Evolutionary conservation across 1,140 invertebrate genomes (phyloP).

Genomic region (Drosophila elegans): DNA sequence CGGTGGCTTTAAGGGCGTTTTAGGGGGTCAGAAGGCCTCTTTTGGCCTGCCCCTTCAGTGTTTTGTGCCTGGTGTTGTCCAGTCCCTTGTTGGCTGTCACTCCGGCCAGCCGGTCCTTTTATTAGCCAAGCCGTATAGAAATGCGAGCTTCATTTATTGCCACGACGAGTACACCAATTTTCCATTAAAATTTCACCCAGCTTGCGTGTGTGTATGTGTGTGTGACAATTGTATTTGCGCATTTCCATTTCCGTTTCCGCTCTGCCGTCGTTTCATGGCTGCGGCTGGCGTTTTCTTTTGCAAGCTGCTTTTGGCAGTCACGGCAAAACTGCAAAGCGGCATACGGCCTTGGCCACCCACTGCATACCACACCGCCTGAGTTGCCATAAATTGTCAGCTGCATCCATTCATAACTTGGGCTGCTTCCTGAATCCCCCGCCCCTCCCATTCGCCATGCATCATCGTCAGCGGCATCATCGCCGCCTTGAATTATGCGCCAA

Average conservation of each 20-base stretch:
- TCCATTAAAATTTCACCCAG: constrained; percentile 70
- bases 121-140: constrained; percentile 59
- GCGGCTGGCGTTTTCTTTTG: constrained; percentile 45
- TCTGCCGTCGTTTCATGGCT: constrained; percentile 25
- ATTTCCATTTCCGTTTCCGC: constrained; percentile 69
- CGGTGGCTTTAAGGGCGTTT: constrained; percentile 2
- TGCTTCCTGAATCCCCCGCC: constrained; percentile 4
- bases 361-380: neutral
- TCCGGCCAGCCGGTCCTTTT: constrained; percentile 40
- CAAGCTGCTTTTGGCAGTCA: constrained; percentile 53
- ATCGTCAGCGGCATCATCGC: constrained; percentile 54
- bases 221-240: constrained; percentile 70
- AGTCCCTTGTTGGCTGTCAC: constrained; percentile 49
- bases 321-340: neutral
- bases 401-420: constrained; percentile 65
- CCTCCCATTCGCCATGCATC: constrained; percentile 45
- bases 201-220: constrained; percentile 18
- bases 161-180: constrained; percentile 63
- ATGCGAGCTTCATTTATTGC: constrained; percentile 54
- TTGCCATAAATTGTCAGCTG: constrained; percentile 63
- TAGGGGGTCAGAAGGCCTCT: neutral
- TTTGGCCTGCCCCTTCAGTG: constrained; percentile 61
- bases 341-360: constrained; percentile 48
- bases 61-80: constrained; percentile 42
- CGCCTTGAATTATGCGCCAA: constrained; percentile 72